Evolutionary conservation across 2,113 vertebrate genomes (phyloP), one percentile per base, ranked within the genome.

Genomic region (Strix aluco): DNA sequence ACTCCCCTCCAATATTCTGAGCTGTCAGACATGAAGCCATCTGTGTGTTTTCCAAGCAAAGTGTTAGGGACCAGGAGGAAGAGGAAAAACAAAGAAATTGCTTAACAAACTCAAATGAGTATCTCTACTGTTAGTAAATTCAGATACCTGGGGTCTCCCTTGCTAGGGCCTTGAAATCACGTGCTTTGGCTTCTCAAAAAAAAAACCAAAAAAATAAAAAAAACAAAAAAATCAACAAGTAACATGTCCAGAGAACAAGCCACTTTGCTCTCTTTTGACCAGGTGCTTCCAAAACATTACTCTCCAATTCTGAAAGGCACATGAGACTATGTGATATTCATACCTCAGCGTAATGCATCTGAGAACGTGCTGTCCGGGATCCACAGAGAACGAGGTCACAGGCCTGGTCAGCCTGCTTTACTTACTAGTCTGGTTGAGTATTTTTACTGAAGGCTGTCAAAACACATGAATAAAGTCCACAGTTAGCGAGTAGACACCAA

Each of bases 281-380:
- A 10, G 2, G 11, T 15, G 32, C 55, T 75, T 86, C 51, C 57
- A 55, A 62, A 72, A 40, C 23, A 34, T 6, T 3, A 10, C 10
- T 55, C 11, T 16, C 32, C 26, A 18, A 6, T 36, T 75, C 3
- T 11, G 61, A 42, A 46, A 59, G 65, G 65, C 36, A 32, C 54
- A 34, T 0, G 0, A n/a, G 18, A 18, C 40, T 34, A 36, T 10
- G 13, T 4, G 1, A 12, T 11, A 49, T 6, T 15, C 46, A 51
- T 5, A 21, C 38, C 25, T 32, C 26, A 25, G 27, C 1, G 14
- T 4, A 29, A 67, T 1, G 4, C 27, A 29, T 15, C 11, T 8
- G 54, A 80, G 20, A 65, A 54, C 13, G 4, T 6, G 29, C 20
- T 44, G 26, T 4, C 54, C 80, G 51, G 61, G 61, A 29, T 14